A percentile compares a stretch with the other conserved stretches of the same genome.
Conservation (phyloP, 2,797 vertebrate genomes). For the Cryptoprocta ferox region DNA sequence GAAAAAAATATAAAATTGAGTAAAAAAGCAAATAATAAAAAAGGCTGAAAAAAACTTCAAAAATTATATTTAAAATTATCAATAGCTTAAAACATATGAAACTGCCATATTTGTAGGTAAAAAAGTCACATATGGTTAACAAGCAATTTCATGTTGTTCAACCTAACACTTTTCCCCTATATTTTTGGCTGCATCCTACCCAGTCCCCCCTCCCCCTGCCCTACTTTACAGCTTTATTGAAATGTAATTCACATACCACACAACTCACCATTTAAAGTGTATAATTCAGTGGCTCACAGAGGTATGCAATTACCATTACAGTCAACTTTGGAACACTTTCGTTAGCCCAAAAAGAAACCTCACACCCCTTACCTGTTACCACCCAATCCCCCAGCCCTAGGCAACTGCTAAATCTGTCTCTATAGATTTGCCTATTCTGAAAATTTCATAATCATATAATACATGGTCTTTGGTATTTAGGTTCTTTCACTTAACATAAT, state of each 20-base stretch:
- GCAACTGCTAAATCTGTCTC: neutral
- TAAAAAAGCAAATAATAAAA: neutral
- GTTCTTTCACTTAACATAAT: neutral
- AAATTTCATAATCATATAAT: neutral
- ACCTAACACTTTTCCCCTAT: neutral
- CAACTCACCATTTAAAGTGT: neutral
- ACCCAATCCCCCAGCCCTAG: neutral
- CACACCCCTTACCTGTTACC: neutral
- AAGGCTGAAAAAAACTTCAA: neutral
- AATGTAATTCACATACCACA: neutral
- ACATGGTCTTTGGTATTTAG: neutral
- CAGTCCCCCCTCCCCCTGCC: neutral
- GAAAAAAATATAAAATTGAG: neutral
- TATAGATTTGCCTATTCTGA: neutral
- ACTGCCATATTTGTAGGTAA: neutral
- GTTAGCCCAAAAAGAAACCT: neutral
- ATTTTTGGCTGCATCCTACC: neutral
- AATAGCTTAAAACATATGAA: conserved; percentile 1
- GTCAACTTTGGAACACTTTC: neutral
- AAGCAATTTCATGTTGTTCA: neutral
- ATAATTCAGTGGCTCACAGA: neutral
- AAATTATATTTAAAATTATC: neutral
- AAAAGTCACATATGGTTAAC: neutral
- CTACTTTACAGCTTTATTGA: neutral
- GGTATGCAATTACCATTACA: neutral